These are phyloP conservation scores for Rhagoletis pomonella DNA, from an alignment of 1,140 invertebrate species.

Conservation along the genomic window DNA sequence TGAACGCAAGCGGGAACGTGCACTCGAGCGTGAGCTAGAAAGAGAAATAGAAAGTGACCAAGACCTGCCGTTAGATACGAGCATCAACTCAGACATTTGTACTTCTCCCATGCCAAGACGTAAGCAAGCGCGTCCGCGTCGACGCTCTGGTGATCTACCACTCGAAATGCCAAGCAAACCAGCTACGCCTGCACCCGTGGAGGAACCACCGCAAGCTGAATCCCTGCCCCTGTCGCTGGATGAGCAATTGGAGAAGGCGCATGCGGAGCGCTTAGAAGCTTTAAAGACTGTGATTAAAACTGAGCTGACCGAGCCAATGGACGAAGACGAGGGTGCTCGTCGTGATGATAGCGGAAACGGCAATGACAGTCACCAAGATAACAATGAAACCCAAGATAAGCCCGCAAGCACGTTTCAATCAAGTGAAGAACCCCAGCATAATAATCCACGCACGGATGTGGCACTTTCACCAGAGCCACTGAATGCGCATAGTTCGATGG, in stretches of 20 bases:
- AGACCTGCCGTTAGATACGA: slow-evolving; percentile 59
- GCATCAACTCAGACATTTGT: slow-evolving; percentile 75
- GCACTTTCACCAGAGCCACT: background rate
- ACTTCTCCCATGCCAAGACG: slow-evolving; percentile 84
- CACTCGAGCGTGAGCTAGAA: slow-evolving; percentile 57
- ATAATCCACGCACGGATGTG: background rate
- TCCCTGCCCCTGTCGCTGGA: slow-evolving; percentile 10
- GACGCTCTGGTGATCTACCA: slow-evolving; percentile 85
- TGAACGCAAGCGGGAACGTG: slow-evolving; percentile 62
- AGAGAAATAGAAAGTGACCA: slow-evolving; percentile 63
- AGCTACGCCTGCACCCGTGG: background rate
- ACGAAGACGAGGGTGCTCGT: slow-evolving; percentile 57
- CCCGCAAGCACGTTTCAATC: background rate
- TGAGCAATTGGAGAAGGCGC: slow-evolving; percentile 53
- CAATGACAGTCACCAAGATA: slow-evolving; percentile 57
- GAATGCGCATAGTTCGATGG: background rate
- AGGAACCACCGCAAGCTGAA: background rate
- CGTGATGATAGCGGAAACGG: slow-evolving; percentile 59
- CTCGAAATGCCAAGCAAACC: slow-evolving; percentile 75
- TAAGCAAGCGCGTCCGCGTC: slow-evolving; percentile 86
- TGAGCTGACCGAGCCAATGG: slow-evolving; percentile 63
- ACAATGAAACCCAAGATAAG: slow-evolving; percentile 56
- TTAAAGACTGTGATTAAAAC: slow-evolving; percentile 71
- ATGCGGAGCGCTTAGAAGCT: slow-evolving; percentile 8
- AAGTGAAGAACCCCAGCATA: slow-evolving; percentile 27